phyloP scores from a whole-genome alignment of 2,113 vertebrate genomes.

The Pipra filicauda region DNA sequence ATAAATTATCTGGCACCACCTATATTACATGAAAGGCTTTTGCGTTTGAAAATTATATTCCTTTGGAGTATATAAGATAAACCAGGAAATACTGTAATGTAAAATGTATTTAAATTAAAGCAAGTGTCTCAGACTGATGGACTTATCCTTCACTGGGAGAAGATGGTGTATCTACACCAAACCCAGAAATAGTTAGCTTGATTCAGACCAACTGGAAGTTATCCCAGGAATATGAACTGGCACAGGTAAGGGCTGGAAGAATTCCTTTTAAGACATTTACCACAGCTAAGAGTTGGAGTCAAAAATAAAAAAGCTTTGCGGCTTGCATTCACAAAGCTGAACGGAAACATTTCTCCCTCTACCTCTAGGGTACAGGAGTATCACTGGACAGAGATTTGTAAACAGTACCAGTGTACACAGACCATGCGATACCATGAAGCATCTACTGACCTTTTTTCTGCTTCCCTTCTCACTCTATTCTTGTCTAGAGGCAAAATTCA shows the following conservation, averaged over 20 bases:
- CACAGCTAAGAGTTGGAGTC: not conserved
- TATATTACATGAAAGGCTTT: not conserved
- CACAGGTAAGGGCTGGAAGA: not conserved
- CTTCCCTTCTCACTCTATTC: not conserved
- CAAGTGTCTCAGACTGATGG: not conserved
- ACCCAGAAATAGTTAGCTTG: not conserved
- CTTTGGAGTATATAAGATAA: not conserved
- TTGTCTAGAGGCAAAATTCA: constrained; percentile 34
- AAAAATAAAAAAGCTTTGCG: not conserved
- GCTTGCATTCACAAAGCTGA: not conserved
- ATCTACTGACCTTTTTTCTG: not conserved
- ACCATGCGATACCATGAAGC: not conserved
- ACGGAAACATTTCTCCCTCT: not conserved
- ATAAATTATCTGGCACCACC: not conserved
- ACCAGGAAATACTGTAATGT: not conserved
- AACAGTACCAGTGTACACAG: not conserved
- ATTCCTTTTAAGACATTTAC: not conserved
- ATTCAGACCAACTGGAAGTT: not conserved
- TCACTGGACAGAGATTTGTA: not conserved
- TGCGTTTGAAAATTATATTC: not conserved
- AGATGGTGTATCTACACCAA: not conserved
- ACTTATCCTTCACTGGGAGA: not conserved
- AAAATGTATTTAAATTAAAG: not conserved
- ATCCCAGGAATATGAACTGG: not conserved
- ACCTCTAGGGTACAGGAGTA: not conserved